Base-by-base conservation (phyloP, 1,140 invertebrate genomes). In the Drosophila virilis region DNA sequence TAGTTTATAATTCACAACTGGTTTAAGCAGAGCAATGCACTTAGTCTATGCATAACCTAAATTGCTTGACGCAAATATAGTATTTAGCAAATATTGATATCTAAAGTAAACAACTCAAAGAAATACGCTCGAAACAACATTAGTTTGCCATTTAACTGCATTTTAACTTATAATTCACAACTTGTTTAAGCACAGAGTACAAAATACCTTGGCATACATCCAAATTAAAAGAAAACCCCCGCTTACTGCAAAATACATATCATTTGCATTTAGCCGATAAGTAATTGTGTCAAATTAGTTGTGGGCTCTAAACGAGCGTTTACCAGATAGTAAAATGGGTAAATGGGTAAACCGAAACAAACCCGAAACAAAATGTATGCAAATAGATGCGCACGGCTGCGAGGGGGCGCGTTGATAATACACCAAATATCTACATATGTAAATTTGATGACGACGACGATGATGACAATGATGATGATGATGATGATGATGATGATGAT, bases 271-370 rank as follows among this genome's bases (percentile, higher is more conserved):
- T 48, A 38, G 17, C n/a, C 45, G 71, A 74, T 74, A 77, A 73
- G 74, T 73, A 77, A 72, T 77, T 73, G 69, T 77, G 74, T 62
- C 62, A 67, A 77, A 77, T 77, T 73, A 60, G 62, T 35, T 55
- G 60, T 59, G 59, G 61, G 61, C 10, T 48, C 33, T 50, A 46
- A 48, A 32, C 13, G n/a, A 22, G 10, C 10, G 12, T 17, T 42
- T 35, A 38, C 8, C 42, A 50, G 59, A 61, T 59, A 58, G 42
- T 35, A 6, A 70, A 61, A 38, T 52, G 48, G 40, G 40, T 33
- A 48, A 52, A 35, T 40, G 50, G 50, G 46, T 35, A 52, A 69
- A 61, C 46, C 43, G 13, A 48, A 42, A 58, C 33, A 58, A 62
- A 62, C 9, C 9, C 50, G 17, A 17, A 17, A 17, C 17, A 1